Conservation (phyloP, 2,888 invertebrate genomes). For the Ametastegia equiseti region DNA sequence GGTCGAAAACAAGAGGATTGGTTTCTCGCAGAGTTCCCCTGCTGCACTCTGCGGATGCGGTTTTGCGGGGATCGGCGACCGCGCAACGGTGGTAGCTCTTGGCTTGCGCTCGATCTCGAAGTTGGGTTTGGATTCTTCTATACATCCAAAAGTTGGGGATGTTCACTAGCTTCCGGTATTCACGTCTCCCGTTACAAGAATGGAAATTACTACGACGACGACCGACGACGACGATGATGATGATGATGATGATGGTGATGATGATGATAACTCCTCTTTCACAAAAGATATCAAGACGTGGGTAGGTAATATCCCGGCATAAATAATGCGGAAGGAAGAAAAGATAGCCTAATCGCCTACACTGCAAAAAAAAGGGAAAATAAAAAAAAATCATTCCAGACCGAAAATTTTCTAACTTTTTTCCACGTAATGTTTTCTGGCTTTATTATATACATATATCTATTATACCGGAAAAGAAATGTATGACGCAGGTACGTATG, state of each 20-base stretch:
- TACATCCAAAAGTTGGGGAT: background rate
- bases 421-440: too few species aligned
- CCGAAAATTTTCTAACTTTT: too few species aligned
- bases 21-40: background rate
- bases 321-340: background rate
- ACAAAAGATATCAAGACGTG: background rate
- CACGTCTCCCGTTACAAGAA: too few species aligned
- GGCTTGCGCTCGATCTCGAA: background rate
- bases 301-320: background rate
- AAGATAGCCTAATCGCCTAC: background rate
- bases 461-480: too few species aligned
- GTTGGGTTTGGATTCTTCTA: background rate
- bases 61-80: slow-evolving; percentile 4
- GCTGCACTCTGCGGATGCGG: slow-evolving; percentile 13
- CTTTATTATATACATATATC: too few species aligned
- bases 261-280: background rate
- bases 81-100: background rate
- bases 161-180: background rate
- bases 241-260: background rate
- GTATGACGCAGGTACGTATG: background rate
- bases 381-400: too few species aligned
- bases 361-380: background rate
- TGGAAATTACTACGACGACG: too few species aligned
- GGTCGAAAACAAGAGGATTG: background rate
- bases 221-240: too few species aligned